Conservation (phyloP, 1,140 invertebrate genomes). For the Hetaerina americana region DNA sequence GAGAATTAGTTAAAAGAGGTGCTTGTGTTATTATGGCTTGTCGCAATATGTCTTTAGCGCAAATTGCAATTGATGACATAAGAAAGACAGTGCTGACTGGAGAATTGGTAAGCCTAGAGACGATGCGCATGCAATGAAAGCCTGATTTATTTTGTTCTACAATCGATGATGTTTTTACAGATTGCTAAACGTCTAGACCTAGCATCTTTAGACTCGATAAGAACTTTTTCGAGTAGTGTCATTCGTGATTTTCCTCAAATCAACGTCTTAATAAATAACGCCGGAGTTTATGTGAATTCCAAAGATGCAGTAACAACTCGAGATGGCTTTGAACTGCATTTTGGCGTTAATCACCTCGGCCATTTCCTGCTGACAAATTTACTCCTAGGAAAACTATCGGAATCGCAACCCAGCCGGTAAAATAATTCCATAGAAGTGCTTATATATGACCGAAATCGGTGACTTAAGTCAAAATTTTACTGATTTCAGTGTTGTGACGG, state of each 20-base stretch:
- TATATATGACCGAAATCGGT: slow-evolving; percentile 5
- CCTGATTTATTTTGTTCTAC: not conserved
- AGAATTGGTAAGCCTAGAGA: not conserved
- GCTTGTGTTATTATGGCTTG: slow-evolving; percentile 64
- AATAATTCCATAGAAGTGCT: slow-evolving; percentile 17
- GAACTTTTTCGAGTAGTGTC: slow-evolving; percentile 49
- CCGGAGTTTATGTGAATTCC: slow-evolving; percentile 46
- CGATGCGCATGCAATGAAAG: not conserved
- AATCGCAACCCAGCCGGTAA: slow-evolving; percentile 45
- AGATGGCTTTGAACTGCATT: slow-evolving; percentile 74
- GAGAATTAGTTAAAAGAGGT: slow-evolving; percentile 45
- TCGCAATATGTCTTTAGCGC: slow-evolving; percentile 44
- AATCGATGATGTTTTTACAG: slow-evolving; percentile 27
- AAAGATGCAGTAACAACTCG: slow-evolving; percentile 39
- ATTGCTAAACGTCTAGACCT: slow-evolving; percentile 59
- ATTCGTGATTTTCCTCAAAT: slow-evolving; percentile 44
- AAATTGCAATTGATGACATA: slow-evolving; percentile 45
- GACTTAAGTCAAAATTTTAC: slow-evolving; percentile 11
- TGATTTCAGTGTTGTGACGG: slow-evolving; percentile 35
- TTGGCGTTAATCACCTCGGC: slow-evolving; percentile 66
- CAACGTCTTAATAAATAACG: slow-evolving; percentile 65
- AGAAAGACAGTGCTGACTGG: slow-evolving; percentile 20
- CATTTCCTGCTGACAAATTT: slow-evolving; percentile 76
- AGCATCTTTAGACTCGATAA: slow-evolving; percentile 52
- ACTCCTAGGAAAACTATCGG: slow-evolving; percentile 51